phyloP scores from a whole-genome alignment of 2,113 vertebrate genomes.

The Accipiter cooperii region DNA sequence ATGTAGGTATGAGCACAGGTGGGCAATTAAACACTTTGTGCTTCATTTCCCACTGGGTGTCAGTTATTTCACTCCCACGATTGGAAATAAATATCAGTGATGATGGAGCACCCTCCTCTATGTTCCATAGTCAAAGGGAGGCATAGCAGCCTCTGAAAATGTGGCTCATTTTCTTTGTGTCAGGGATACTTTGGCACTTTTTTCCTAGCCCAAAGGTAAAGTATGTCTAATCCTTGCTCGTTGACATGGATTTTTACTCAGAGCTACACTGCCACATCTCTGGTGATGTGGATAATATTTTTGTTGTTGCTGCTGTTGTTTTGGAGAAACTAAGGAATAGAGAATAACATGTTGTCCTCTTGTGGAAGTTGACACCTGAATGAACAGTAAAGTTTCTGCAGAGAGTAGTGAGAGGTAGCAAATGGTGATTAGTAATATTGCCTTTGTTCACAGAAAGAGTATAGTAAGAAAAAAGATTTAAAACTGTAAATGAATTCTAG shows the following conservation, averaged over 20 bases:
- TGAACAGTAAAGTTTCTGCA: background rate
- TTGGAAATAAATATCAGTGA: background rate
- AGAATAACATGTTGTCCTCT: background rate
- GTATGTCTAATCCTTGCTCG: background rate
- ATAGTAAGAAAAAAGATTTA: background rate
- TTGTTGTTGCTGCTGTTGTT: background rate
- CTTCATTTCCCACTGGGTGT: background rate
- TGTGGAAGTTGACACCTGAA: background rate
- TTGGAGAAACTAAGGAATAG: background rate
- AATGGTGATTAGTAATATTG: background rate
- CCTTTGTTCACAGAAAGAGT: background rate
- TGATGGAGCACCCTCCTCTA: background rate
- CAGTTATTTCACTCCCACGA: background rate
- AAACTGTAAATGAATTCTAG: background rate
- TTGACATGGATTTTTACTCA: background rate
- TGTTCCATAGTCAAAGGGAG: background rate
- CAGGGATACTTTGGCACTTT: background rate
- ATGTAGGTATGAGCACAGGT: background rate
- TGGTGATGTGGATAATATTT: background rate
- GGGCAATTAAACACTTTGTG: background rate
- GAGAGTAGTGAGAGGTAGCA: background rate
- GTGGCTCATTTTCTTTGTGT: background rate
- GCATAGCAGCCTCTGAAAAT: background rate
- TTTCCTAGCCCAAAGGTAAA: background rate
- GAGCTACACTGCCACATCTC: background rate